A percentile compares a stretch with the other conserved stretches of the same genome.
Evolutionary conservation across 2,113 vertebrate species (phyloP).

Genomic region (Spheniscus mendiculus): DNA sequence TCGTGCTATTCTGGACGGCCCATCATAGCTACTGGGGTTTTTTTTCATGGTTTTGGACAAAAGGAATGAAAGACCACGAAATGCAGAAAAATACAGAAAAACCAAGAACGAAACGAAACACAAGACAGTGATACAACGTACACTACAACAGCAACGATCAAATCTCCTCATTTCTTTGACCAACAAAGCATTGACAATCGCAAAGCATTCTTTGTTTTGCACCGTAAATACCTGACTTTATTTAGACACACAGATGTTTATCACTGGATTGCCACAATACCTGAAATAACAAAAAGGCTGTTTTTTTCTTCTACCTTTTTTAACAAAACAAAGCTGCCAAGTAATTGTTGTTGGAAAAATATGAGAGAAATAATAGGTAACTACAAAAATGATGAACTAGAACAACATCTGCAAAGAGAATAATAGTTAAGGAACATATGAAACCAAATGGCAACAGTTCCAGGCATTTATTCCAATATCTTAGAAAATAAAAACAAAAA

Average conservation of each 20-base stretch:
- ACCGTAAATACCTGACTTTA: not conserved
- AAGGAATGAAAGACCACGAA: not conserved
- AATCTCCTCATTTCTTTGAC: not conserved
- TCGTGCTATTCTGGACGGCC: not conserved
- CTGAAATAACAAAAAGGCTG: not conserved
- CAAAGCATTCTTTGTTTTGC: not conserved
- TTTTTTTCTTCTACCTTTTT: not conserved
- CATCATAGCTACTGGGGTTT: not conserved
- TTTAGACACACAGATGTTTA: not conserved
- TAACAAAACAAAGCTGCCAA: conserved; percentile 33
- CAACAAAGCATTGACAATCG: not conserved
- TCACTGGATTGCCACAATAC: not conserved
- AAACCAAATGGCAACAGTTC: conserved; percentile 5
- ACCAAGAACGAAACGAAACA: not conserved
- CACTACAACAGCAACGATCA: not conserved
- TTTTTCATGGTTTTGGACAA: not conserved
- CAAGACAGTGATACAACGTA: not conserved
- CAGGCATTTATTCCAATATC: conserved; percentile 43
- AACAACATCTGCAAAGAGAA: not conserved
- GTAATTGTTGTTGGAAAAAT: not conserved
- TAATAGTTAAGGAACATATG: conserved; percentile 14
- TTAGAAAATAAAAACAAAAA: conserved; percentile 22
- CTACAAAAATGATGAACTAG: not conserved
- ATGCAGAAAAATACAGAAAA: not conserved
- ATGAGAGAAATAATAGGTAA: not conserved